A percentile compares a stretch with the other conserved stretches of the same genome.
phyloP scores from a whole-genome alignment of 2,888 invertebrate species.

The Morpho deidamia region DNA sequence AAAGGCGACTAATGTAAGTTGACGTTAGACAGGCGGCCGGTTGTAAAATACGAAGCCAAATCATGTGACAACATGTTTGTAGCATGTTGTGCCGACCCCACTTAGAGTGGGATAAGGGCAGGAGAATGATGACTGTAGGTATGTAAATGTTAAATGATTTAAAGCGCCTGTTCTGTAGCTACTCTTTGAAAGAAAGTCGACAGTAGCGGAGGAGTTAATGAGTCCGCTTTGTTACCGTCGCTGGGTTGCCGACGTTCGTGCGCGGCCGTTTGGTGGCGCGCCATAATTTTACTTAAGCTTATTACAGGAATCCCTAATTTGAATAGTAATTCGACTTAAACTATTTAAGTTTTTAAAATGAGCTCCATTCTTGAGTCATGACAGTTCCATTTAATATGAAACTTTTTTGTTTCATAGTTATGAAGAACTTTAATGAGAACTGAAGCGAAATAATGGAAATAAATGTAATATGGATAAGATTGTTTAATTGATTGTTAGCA shows the following conservation, averaged over 20 bases:
- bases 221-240: conserved; percentile 42
- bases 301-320: conserved; percentile 24
- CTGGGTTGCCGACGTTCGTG: conserved; percentile 19
- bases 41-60: too few relatives aligned
- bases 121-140: too few relatives aligned
- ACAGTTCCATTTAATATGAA: not conserved
- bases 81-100: too few relatives aligned
- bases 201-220: conserved; percentile 47
- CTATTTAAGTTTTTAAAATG: conserved; percentile 16
- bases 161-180: not conserved
- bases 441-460: too few relatives aligned
- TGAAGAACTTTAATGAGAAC: too few relatives aligned
- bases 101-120: too few relatives aligned
- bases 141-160: too few relatives aligned
- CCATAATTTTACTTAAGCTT: conserved; percentile 25
- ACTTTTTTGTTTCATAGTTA: not conserved
- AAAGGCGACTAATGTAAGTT: too few relatives aligned
- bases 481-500: too few relatives aligned
- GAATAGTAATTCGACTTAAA: conserved; percentile 20
- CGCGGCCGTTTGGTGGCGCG: conserved; percentile 19
- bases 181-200: conserved; percentile 24
- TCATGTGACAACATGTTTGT: too few relatives aligned
- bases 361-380: not conserved
- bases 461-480: too few relatives aligned
- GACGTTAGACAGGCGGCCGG: too few relatives aligned